Evolutionary conservation across 2,888 invertebrate genomes (phyloP), one percentile per base, ranked within the genome.

Genomic region (Malacosoma neustria): DNA sequence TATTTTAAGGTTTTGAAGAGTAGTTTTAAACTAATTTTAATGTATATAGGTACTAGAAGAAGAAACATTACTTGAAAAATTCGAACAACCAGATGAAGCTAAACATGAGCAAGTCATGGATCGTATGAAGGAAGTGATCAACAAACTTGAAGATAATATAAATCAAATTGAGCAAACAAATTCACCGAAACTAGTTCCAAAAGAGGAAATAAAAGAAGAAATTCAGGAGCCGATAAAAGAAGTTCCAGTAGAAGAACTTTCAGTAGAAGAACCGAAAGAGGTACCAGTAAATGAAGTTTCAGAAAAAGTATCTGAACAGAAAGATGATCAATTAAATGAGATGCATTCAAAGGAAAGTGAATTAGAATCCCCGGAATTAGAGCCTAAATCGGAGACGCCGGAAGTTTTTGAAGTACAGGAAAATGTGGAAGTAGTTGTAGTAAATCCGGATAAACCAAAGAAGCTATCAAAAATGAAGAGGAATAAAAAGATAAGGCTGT

Each of bases 71-170:
- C 57, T 79, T 29, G 72, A 77, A 41, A 72, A 70, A 35, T 84
- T 84, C 38, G 81, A 82, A 32, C 59, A 64, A 44, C 63, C 63
- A 30, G 77, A 80, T 30, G 62, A 63, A 1, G 53, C 48, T 2
- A 62, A 62, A 36, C 75, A 80, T 14, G 72, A 70, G 43, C 64
- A 72, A 51, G 80, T 75, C 0, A 70, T 84, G 30, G 74, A 73
- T 44, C 70, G 71, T 50, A 82, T 84, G 29, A 81, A 79, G 53
- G 76, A 81, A 53, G 81, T 58, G 0, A 82, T 82, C 30, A 72
- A 58, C 32, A 84, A 82, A 62, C 49, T 84, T 13, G 82, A 84
- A 48, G 74, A 58, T 29, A 72, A 75, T 32, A 50, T 80, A 14
- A 69, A 56, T 37, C 51, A 68, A 37, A 50, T 49, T 2, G 62